A percentile compares a stretch with the other conserved stretches of the same genome.
Conservation (phyloP, 2,888 invertebrate species). For the Drosophila heteroneura region DNA sequence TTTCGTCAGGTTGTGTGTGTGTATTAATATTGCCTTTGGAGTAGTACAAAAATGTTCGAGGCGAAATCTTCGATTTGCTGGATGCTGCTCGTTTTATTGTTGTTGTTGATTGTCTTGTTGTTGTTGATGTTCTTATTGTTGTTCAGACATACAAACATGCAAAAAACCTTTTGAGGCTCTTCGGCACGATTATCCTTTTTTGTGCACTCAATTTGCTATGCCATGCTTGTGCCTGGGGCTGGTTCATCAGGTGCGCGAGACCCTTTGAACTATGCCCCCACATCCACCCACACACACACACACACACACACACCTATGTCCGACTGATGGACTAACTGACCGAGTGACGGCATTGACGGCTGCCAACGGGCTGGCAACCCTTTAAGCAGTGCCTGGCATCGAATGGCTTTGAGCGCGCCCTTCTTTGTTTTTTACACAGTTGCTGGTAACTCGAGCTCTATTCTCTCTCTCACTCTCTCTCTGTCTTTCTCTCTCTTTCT, state of each 20-base stretch:
- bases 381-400: constrained; percentile 32
- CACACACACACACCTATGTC: background rate
- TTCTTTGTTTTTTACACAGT: constrained; percentile 40
- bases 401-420: constrained; percentile 46
- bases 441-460: constrained; percentile 17
- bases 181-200: constrained; percentile 71
- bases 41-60: constrained; percentile 25
- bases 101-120: background rate
- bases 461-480: background rate
- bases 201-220: constrained; percentile 67
- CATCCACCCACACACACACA: background rate
- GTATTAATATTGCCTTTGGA: constrained; percentile 33
- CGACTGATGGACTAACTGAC: constrained; percentile 27
- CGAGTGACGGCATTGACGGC: constrained; percentile 38
- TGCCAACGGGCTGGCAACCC: constrained; percentile 20
- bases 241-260: constrained; percentile 64
- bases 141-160: constrained; percentile 22
- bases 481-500: no score
- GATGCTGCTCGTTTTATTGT: constrained; percentile 11
- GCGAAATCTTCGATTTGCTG: constrained; percentile 48
- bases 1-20: constrained; percentile 5
- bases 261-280: constrained; percentile 57
- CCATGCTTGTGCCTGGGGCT: constrained; percentile 21
- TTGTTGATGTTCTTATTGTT: constrained; percentile 11
- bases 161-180: constrained; percentile 54